These are phyloP conservation scores for Axinella damicornis DNA, from an alignment of 37 sponge, comb jelly and placozoan species.

Conservation along the genomic window DNA sequence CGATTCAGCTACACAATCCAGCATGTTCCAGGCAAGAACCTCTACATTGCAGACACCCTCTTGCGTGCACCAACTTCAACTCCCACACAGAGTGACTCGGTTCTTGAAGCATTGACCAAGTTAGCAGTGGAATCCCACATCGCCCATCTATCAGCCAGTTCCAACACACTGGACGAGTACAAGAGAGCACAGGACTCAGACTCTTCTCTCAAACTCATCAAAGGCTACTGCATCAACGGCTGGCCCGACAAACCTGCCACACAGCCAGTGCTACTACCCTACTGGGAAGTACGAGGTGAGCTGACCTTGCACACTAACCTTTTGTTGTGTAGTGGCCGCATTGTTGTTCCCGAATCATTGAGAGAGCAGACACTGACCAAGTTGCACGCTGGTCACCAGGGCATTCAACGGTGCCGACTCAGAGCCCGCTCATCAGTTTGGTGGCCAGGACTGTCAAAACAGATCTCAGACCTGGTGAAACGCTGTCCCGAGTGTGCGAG, in stretches of 20 bases:
- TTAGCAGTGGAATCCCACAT: background rate
- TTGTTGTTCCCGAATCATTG: conserved; percentile 7
- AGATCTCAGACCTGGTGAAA: conserved; percentile 4
- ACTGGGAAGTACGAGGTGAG: conserved; percentile 10
- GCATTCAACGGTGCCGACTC: conserved; percentile 3
- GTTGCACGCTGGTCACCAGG: conserved; percentile 18
- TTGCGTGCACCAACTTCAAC: conserved; percentile 7
- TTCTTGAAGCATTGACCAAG: background rate
- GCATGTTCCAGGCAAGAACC: conserved; percentile 29
- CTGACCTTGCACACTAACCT: conserved; percentile 8
- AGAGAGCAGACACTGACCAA: background rate
- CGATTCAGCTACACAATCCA: conserved; percentile 35
- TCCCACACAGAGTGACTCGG: background rate
- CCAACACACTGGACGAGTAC: conserved; percentile 4
- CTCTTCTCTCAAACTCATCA: background rate
- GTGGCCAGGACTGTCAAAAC: conserved; percentile 36
- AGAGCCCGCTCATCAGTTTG: conserved; percentile 11
- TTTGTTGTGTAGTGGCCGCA: conserved; percentile 3
- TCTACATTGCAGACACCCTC: conserved; percentile 27
- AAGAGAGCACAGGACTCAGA: conserved; percentile 43
- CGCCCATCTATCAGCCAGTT: conserved; percentile 22
- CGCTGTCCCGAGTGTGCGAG: background rate
- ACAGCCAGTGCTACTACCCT: background rate
- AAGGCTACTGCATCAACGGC: conserved; percentile 16
- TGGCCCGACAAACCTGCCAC: conserved; percentile 22